phyloP scores from a whole-genome alignment of 23 tunicate species.

The Ascidia mentula region DNA sequence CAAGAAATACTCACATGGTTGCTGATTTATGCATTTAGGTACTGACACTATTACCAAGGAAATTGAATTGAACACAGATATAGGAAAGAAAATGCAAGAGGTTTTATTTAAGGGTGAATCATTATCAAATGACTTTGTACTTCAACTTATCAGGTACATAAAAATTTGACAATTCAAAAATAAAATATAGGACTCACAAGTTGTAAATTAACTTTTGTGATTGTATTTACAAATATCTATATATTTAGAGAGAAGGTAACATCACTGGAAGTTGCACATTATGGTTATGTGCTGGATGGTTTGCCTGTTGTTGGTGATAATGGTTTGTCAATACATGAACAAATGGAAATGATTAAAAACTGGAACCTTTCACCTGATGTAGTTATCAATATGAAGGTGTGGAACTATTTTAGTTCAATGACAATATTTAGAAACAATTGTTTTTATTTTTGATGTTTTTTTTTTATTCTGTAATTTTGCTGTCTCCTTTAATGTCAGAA shows the following conservation, averaged over 20 bases:
- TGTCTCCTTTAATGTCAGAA: too few relatives aligned
- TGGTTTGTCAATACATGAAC: slow-evolving; percentile 47
- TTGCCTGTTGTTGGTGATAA: slow-evolving; percentile 62
- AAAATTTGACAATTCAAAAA: too few relatives aligned
- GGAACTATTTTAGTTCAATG: too few relatives aligned
- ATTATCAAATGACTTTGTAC: slow-evolving; percentile 64
- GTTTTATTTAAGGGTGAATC: slow-evolving; percentile 63
- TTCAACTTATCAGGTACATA: slow-evolving; percentile 71
- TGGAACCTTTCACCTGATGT: slow-evolving; percentile 82
- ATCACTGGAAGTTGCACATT: slow-evolving; percentile 87
- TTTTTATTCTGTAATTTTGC: too few relatives aligned
- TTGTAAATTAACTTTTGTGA: too few relatives aligned
- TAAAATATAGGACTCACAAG: too few relatives aligned
- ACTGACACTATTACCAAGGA: slow-evolving; percentile 74
- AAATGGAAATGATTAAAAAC: slow-evolving; percentile 58
- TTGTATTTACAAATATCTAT: too few relatives aligned
- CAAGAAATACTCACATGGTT: too few relatives aligned
- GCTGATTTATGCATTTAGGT: too few relatives aligned
- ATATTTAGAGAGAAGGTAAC: slow-evolving; percentile 61
- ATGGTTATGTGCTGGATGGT: slow-evolving; percentile 90
- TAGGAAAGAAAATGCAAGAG: slow-evolving; percentile 87
- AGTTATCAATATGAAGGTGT: slow-evolving; percentile 80
- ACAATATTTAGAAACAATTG: too few relatives aligned
- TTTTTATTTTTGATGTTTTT: too few relatives aligned
- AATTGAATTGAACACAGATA: slow-evolving; percentile 54